Conservation (phyloP, 53 echinoderm and acorn worm species). For the Apostichopus leukothele region DNA sequence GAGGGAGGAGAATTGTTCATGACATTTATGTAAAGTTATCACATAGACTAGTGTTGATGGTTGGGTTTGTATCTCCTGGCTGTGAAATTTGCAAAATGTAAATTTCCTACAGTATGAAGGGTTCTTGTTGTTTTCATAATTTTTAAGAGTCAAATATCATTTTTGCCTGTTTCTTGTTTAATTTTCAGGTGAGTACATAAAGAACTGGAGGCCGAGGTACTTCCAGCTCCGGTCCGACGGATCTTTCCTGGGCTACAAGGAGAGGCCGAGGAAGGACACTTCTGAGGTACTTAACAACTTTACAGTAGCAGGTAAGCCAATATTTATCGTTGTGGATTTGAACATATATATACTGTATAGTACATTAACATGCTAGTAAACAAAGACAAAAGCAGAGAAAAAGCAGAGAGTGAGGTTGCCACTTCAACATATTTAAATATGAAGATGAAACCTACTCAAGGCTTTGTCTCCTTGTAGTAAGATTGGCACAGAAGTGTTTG, state of each 20-base stretch:
- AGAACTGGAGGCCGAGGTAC: slow-evolving; percentile 94
- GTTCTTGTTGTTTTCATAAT: not conserved
- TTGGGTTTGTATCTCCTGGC: too few species aligned
- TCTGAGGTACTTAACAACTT: slow-evolving; percentile 92
- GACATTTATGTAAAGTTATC: too few species aligned
- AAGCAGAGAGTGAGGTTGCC: too few species aligned
- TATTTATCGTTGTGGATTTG: not conserved
- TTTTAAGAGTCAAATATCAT: too few species aligned
- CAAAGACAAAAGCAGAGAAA: too few species aligned
- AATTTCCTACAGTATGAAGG: not conserved
- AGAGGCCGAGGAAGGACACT: slow-evolving; percentile 65
- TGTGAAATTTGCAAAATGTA: too few species aligned
- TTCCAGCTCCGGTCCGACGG: slow-evolving; percentile 96
- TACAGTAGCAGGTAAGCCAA: slow-evolving; percentile 82
- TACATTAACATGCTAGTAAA: not conserved
- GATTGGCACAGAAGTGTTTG: too few species aligned
- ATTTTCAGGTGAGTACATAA: slow-evolving; percentile 92
- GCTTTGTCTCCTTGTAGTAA: too few species aligned
- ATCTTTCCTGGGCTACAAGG: slow-evolving; percentile 92
- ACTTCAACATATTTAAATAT: too few species aligned
- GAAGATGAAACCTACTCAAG: too few species aligned
- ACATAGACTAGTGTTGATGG: too few species aligned
- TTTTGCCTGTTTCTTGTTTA: not conserved
- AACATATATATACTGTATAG: not conserved
- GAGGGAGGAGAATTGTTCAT: too few species aligned